Percentiles rank a stretch among this genome's conserved stretches.
These are phyloP conservation scores for Eupithecia insigniata DNA, from an alignment of 2,888 invertebrate species.

Conservation along the genomic window DNA sequence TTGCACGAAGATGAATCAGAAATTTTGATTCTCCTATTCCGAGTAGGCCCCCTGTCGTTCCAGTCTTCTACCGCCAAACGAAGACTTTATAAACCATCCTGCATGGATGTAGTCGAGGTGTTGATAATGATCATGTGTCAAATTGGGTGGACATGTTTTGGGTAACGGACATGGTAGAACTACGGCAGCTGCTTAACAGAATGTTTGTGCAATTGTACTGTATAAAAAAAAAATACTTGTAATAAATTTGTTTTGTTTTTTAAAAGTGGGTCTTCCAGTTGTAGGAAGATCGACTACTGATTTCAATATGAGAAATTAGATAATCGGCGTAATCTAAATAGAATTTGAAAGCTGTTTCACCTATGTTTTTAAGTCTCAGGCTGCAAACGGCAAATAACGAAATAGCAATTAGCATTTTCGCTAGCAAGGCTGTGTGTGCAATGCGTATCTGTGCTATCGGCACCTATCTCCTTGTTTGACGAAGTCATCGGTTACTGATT, in stretches of 20 bases:
- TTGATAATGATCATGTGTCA: background rate
- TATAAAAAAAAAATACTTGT: background rate
- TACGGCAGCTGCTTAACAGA: background rate
- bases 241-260: no score
- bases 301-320: background rate
- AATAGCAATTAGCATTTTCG: background rate
- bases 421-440: background rate
- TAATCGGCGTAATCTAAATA: background rate
- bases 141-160: background rate
- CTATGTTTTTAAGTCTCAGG: background rate
- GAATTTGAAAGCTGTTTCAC: background rate
- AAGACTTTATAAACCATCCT: no score
- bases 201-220: background rate
- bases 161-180: background rate
- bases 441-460: conserved; percentile 16
- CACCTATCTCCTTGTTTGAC: conserved; percentile 14
- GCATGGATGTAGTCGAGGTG: background rate
- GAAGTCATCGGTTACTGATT: conserved; percentile 47
- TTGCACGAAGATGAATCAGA: no score
- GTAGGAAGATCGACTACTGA: background rate
- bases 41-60: no score
- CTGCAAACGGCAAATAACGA: background rate
- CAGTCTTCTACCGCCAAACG: no score
- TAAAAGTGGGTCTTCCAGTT: background rate
- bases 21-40: no score